Evolutionary conservation across 2,888 invertebrate genomes (phyloP).

Genomic region (Lasius fuliginosus): DNA sequence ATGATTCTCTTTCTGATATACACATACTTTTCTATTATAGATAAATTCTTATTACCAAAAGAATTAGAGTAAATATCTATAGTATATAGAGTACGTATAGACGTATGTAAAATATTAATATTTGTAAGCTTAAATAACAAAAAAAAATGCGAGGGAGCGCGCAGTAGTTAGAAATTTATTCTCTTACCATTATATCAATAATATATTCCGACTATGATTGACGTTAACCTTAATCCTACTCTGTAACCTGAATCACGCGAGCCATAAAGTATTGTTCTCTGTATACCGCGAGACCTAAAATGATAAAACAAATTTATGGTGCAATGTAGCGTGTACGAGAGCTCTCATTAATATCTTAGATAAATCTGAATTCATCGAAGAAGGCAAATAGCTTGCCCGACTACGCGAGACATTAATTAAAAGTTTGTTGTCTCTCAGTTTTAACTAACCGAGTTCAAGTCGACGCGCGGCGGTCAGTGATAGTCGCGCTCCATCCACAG

Average conservation of each 20-base stretch:
- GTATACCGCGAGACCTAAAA: conserved; percentile 49
- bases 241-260: conserved; percentile 46
- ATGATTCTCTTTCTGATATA: neutral
- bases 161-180: conserved; percentile 39
- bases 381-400: conserved; percentile 8
- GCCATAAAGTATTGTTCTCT: conserved; percentile 46
- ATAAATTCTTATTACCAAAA: neutral
- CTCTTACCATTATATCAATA: conserved; percentile 45
- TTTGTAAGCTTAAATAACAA: conserved; percentile 1
- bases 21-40: neutral
- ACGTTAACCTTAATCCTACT: conserved; percentile 52
- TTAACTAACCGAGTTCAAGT: conserved; percentile 54
- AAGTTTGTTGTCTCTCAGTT: conserved; percentile 48
- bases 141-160: neutral
- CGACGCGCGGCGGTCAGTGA: conserved; percentile 23
- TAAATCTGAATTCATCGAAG: conserved; percentile 46
- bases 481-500: conserved; percentile 34
- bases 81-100: neutral
- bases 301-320: conserved; percentile 55
- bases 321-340: conserved; percentile 46
- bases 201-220: conserved; percentile 53
- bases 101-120: conserved; percentile 25
- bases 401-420: conserved; percentile 42
- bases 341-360: conserved; percentile 49
- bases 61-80: neutral